Conservation (phyloP, 2,888 invertebrate species). For the Eupithecia centaureata region DNA sequence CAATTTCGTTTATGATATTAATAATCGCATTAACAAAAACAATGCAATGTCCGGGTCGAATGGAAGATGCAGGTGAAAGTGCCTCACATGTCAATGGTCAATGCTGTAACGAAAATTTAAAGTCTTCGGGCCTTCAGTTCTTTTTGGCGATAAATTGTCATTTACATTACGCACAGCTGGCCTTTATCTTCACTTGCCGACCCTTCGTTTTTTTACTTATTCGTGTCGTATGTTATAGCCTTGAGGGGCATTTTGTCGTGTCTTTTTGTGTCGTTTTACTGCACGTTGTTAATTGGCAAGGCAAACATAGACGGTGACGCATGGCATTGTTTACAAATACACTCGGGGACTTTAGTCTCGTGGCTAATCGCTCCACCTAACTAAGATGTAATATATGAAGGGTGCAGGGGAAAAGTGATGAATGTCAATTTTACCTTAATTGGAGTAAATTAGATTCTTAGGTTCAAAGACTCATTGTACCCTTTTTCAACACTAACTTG, state of each 20-base stretch:
- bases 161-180: slow-evolving; percentile 52
- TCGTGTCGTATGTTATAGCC: slow-evolving; percentile 30
- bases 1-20: slow-evolving; percentile 70
- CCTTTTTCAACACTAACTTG: too few species aligned
- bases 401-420: too few species aligned
- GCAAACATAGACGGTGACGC: slow-evolving; percentile 43
- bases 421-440: too few species aligned
- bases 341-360: slow-evolving; percentile 24
- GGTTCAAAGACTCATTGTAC: too few species aligned
- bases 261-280: slow-evolving; percentile 18
- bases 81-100: slow-evolving; percentile 63
- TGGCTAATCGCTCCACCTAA: not conserved
- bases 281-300: slow-evolving; percentile 38
- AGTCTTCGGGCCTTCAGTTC: slow-evolving; percentile 44
- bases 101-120: slow-evolving; percentile 65
- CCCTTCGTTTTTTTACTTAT: slow-evolving; percentile 22
- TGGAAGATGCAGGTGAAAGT: slow-evolving; percentile 70
- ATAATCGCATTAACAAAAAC: slow-evolving; percentile 75
- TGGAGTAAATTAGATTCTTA: too few species aligned
- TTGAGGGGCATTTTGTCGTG: slow-evolving; percentile 26
- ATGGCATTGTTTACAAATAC: slow-evolving; percentile 44
- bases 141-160: slow-evolving; percentile 51
- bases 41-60: slow-evolving; percentile 74
- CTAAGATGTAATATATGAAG: not conserved
- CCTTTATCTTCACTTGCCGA: slow-evolving; percentile 47